These are phyloP conservation scores for Tursiops truncatus DNA, from an alignment of 2,113 vertebrate genomes.

Conservation along the genomic window DNA sequence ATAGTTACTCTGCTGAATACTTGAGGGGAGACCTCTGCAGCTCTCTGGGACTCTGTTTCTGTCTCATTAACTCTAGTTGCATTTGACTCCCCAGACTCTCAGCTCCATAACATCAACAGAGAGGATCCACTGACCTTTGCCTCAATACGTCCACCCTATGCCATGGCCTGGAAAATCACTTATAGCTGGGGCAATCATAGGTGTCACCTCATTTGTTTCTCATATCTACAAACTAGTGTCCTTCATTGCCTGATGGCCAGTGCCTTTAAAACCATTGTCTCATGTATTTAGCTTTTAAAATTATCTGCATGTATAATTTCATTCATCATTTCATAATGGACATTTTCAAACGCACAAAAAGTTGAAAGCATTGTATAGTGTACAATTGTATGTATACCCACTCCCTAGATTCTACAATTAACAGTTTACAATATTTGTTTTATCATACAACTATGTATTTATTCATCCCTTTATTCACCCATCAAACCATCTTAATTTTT, in stretches of 20 bases:
- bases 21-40: neutral
- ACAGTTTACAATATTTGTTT: neutral
- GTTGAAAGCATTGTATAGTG: neutral
- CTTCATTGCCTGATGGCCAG: neutral
- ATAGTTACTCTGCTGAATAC: neutral
- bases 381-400: neutral
- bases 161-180: neutral
- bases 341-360: neutral
- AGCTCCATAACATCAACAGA: neutral
- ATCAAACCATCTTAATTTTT: neutral
- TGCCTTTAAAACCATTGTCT: neutral
- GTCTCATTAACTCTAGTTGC: neutral
- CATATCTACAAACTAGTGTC: neutral
- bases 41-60: neutral
- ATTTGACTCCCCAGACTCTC: neutral
- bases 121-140: neutral
- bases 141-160: neutral
- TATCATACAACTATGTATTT: neutral
- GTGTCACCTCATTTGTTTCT: neutral
- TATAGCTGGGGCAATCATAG: neutral
- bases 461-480: neutral
- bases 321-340: neutral
- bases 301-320: slow-evolving; percentile 6
- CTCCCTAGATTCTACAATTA: neutral
- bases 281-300: neutral